phyloP scores from a whole-genome alignment of 2,797 vertebrate genomes.

The Epinephelus awoara region DNA sequence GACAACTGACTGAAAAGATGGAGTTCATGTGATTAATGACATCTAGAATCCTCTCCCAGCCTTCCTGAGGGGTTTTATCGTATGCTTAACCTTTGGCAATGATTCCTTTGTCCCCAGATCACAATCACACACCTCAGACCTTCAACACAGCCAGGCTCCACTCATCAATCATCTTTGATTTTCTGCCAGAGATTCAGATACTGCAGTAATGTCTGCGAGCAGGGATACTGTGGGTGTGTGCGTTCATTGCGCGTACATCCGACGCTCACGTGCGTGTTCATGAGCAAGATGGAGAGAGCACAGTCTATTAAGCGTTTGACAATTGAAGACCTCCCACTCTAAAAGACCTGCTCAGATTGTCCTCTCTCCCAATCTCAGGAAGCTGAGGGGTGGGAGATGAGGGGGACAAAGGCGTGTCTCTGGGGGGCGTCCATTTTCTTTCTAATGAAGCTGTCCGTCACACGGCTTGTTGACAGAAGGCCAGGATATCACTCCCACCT shows the following conservation, averaged over 20 bases:
- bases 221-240: conserved; percentile 14
- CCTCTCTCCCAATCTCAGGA: conserved; percentile 68
- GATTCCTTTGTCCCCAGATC: conserved; percentile 74
- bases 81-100: conserved; percentile 71
- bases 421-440: conserved; percentile 78
- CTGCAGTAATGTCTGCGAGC: conserved; percentile 36
- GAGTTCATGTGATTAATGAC: conserved; percentile 71
- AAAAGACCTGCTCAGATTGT: conserved; percentile 78
- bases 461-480: conserved; percentile 81
- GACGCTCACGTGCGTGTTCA: conserved; percentile 27
- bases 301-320: conserved; percentile 86
- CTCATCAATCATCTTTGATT: conserved; percentile 85
- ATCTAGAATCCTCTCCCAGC: conserved; percentile 41
- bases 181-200: conserved; percentile 80
- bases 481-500: conserved; percentile 70
- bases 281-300: conserved; percentile 74
- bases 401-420: conserved; percentile 74
- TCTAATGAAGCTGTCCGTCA: conserved; percentile 86
- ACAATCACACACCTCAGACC: conserved; percentile 77
- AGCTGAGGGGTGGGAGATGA: conserved; percentile 45
- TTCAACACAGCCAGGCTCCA: conserved; percentile 68
- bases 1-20: conserved; percentile 55
- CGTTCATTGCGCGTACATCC: conserved; percentile 1
- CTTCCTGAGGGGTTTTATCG: conserved; percentile 50
- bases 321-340: conserved; percentile 85